These are phyloP conservation scores for Sebastes kiyomatsui DNA, from an alignment of 2,797 vertebrate species.

Conservation along the genomic window DNA sequence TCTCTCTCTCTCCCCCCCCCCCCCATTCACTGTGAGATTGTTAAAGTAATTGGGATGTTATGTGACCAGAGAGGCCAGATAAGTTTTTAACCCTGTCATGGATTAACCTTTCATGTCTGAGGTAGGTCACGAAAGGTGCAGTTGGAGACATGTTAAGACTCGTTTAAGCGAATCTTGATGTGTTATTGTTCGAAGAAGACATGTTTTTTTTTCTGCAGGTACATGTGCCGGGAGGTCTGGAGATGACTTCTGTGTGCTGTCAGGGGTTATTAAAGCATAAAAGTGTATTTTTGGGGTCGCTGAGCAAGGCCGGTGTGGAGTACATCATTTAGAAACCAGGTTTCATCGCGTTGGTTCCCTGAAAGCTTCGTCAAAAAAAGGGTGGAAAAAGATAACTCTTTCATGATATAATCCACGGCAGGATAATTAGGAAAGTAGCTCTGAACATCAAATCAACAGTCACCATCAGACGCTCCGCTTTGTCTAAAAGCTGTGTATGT, in stretches of 20 bases:
- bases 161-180: constrained; percentile 72
- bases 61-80: constrained; percentile 78
- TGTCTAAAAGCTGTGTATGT: constrained; percentile 49
- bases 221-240: constrained; percentile 62
- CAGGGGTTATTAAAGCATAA: constrained; percentile 74
- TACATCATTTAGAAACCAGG: constrained; percentile 76
- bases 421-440: constrained; percentile 55
- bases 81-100: constrained; percentile 83
- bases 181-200: constrained; percentile 38
- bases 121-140: constrained; percentile 71
- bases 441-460: constrained; percentile 61
- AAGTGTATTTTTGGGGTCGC: constrained; percentile 62
- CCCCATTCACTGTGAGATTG: constrained; percentile 77
- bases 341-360: constrained; percentile 66
- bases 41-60: constrained; percentile 93
- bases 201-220: constrained; percentile 64
- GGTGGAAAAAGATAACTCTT: neutral
- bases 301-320: constrained; percentile 51
- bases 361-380: constrained; percentile 42
- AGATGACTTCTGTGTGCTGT: constrained; percentile 65
- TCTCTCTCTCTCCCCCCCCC: neutral
- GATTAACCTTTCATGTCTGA: constrained; percentile 73
- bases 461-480: constrained; percentile 46
- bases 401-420: constrained; percentile 36
- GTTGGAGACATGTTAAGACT: constrained; percentile 73